Conservation (phyloP, 1,140 invertebrate genomes). For the Anthonomus grandis region DNA sequence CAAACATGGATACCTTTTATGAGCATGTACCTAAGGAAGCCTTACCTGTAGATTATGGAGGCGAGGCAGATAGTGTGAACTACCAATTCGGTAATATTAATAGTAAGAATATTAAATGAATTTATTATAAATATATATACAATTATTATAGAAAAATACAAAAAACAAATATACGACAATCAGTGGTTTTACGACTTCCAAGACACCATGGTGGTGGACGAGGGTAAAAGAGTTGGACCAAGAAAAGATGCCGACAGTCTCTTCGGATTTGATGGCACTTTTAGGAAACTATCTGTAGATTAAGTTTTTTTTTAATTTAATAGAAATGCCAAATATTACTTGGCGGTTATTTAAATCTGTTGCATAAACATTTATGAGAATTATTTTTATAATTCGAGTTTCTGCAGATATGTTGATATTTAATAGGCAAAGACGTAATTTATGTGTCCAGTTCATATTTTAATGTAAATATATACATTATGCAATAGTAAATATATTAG, state of each 20-base stretch:
- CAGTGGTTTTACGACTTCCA: conserved; percentile 10
- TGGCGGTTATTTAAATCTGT: no score
- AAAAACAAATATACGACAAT: conserved; percentile 11
- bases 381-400: no score
- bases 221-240: conserved; percentile 59
- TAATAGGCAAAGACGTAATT: no score
- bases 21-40: conserved; percentile 38
- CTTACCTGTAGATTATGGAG: conserved; percentile 55
- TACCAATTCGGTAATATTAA: conserved; percentile 44
- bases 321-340: no score
- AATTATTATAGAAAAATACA: conserved; percentile 12
- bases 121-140: background rate
- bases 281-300: conserved; percentile 71
- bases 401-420: no score
- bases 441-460: no score
- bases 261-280: conserved; percentile 66
- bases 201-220: conserved; percentile 55
- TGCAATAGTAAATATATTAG: no score
- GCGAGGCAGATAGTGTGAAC: conserved; percentile 45
- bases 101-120: background rate
- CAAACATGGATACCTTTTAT: conserved; percentile 38
- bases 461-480: no score
- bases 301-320: no score
- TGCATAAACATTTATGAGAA: no score
- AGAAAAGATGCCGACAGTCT: conserved; percentile 58